These are phyloP conservation scores for Setophaga petechia DNA, from an alignment of 2,113 vertebrate species.

Conservation along the genomic window DNA sequence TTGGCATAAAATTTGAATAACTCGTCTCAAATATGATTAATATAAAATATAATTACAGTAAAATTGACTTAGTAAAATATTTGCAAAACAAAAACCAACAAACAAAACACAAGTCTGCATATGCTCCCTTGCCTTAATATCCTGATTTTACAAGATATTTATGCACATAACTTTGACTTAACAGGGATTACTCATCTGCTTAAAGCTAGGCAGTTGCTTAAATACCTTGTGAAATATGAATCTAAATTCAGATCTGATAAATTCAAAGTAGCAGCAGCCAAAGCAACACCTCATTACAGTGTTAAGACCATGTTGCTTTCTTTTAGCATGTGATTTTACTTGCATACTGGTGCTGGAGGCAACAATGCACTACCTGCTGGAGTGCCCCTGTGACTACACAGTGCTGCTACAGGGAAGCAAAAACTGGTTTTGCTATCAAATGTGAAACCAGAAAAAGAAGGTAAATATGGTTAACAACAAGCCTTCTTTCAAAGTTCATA, in stretches of 20 bases:
- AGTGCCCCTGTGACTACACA: neutral
- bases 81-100: neutral
- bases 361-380: neutral
- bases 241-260: slow-evolving; percentile 33
- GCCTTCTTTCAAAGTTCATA: neutral
- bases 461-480: neutral
- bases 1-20: neutral
- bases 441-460: neutral
- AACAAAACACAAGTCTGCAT: neutral
- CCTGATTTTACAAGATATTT: neutral
- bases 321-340: neutral
- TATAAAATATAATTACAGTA: neutral
- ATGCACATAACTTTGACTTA: slow-evolving; percentile 42
- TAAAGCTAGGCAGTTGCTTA: slow-evolving; percentile 19
- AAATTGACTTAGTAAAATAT: neutral
- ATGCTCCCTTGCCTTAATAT: neutral
- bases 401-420: neutral
- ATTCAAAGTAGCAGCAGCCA: slow-evolving; percentile 8
- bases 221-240: slow-evolving; percentile 9
- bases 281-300: slow-evolving; percentile 1
- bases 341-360: neutral
- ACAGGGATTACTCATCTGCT: slow-evolving; percentile 38
- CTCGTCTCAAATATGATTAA: neutral
- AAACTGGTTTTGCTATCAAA: neutral
- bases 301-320: neutral